Percentiles rank a stretch among this genome's conserved stretches.
phyloP scores from a whole-genome alignment of 1,140 invertebrate genomes.

The Lasioglossum albipes region DNA sequence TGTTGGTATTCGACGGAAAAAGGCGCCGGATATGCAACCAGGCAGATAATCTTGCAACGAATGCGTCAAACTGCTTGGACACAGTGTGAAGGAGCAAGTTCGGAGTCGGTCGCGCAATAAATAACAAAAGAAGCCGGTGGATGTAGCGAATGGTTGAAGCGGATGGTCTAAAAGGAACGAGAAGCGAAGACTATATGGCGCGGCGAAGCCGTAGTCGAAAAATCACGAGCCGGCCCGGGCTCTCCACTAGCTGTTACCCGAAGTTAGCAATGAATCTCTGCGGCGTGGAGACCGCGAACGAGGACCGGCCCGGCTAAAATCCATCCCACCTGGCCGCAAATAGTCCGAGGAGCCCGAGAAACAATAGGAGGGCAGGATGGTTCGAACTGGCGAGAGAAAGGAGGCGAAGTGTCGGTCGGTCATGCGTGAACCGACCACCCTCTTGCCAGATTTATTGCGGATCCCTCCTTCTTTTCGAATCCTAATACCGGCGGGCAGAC shows the following conservation, averaged over 20 bases:
- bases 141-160: too few species aligned
- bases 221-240: background rate
- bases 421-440: constrained; percentile 52
- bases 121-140: too few species aligned
- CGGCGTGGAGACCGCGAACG: background rate
- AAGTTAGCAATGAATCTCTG: background rate
- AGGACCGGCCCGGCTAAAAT: background rate
- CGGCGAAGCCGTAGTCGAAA: background rate
- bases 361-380: background rate
- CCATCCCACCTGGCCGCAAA: constrained; percentile 3
- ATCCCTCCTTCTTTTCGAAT: constrained; percentile 48
- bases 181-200: background rate
- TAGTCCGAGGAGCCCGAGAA: background rate
- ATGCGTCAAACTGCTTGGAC: too few species aligned
- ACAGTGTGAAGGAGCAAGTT: too few species aligned
- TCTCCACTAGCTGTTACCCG: background rate
- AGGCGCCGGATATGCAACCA: too few species aligned
- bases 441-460: constrained; percentile 61
- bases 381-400: background rate
- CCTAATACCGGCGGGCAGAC: constrained; percentile 30
- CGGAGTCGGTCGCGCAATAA: too few species aligned
- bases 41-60: too few species aligned
- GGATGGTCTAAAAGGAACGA: background rate
- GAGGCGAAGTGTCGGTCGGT: constrained; percentile 26
- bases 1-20: too few species aligned